These are phyloP conservation scores for Siniperca undulata DNA, from an alignment of 2,797 vertebrate genomes.

Conservation along the genomic window DNA sequence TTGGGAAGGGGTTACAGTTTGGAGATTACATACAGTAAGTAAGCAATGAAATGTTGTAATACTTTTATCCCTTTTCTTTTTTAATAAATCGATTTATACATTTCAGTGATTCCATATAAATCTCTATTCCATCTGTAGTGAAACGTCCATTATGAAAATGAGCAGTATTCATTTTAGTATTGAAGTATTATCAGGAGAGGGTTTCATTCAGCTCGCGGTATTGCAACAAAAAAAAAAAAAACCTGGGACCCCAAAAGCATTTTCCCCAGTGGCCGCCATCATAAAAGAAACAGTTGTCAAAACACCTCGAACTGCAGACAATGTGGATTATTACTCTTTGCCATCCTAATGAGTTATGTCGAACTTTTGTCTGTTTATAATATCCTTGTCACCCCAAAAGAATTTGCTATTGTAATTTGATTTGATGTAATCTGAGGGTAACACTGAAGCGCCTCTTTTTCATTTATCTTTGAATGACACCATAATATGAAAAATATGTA, in stretches of 20 bases:
- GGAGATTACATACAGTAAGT: constrained; percentile 35
- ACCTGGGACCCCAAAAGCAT: too few relatives aligned
- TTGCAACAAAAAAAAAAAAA: too few relatives aligned
- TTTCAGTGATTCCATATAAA: neutral
- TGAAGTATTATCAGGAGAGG: neutral
- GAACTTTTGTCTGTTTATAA: neutral
- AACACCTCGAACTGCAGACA: too few relatives aligned
- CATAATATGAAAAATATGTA: too few relatives aligned
- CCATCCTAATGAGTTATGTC: neutral
- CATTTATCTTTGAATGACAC: too few relatives aligned
- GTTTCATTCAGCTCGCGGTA: neutral
- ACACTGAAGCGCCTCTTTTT: too few relatives aligned
- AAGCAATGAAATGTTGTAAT: constrained; percentile 81
- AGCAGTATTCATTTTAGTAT: too few relatives aligned
- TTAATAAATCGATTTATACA: constrained; percentile 7
- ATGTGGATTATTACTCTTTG: too few relatives aligned
- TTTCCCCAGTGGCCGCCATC: too few relatives aligned
- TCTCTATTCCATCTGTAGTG: neutral
- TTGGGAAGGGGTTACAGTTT: constrained; percentile 55
- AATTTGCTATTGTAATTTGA: too few relatives aligned
- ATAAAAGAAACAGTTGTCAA: too few relatives aligned
- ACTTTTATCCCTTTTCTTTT: constrained; percentile 46
- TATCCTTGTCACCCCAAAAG: neutral
- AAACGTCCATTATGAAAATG: neutral
- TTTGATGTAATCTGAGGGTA: too few relatives aligned